Evolutionary conservation across 2,113 vertebrate genomes (phyloP).

Genomic region (Actinemys pallida): DNA sequence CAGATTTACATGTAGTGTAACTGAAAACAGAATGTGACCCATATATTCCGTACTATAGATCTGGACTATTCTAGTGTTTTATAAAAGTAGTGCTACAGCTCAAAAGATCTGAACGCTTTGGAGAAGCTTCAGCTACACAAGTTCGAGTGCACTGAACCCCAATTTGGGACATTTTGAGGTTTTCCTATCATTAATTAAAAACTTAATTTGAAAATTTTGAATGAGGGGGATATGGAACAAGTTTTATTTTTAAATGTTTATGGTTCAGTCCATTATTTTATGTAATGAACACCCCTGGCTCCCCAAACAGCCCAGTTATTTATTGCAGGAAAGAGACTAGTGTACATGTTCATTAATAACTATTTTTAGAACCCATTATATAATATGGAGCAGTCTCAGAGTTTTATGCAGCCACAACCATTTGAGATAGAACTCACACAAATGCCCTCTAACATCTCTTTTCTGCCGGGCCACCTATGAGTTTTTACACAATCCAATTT

Average conservation of each 20-base stretch:
- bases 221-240: too few relatives aligned
- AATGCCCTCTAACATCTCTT: not conserved
- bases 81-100: not conserved
- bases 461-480: rapidly evolving
- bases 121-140: not conserved
- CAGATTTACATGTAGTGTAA: too few relatives aligned
- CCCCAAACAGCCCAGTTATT: too few relatives aligned
- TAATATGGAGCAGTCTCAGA: not conserved
- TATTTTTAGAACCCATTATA: not conserved
- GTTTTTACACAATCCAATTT: not conserved
- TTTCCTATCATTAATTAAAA: too few relatives aligned
- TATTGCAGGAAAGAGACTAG: not conserved
- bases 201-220: too few relatives aligned
- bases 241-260: too few relatives aligned
- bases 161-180: too few relatives aligned
- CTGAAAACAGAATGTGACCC: too few relatives aligned
- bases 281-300: too few relatives aligned
- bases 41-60: not conserved
- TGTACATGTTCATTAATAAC: not conserved
- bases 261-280: too few relatives aligned
- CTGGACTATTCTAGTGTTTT: not conserved
- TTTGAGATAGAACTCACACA: not conserved
- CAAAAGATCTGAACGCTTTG: not conserved
- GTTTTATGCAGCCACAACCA: not conserved
- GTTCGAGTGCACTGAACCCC: too few relatives aligned